Conservation (phyloP, 1,140 invertebrate species). For the Pseudomyrmex flavicornis region DNA sequence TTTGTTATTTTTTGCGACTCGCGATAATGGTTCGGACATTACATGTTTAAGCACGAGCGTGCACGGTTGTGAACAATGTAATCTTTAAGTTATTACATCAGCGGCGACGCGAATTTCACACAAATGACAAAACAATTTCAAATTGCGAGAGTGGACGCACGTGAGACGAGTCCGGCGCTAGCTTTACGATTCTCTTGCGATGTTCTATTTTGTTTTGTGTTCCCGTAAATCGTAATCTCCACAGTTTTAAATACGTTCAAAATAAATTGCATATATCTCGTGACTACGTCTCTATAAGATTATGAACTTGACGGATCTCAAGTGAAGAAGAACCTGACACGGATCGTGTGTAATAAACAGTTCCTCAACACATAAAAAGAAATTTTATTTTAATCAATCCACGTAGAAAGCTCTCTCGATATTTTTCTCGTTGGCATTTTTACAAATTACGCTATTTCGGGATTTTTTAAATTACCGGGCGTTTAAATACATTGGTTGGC, state of each 20-base stretch:
- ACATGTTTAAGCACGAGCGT: too few relatives aligned
- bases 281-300: slow-evolving; percentile 4
- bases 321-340: not conserved
- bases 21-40: too few relatives aligned
- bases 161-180: too few relatives aligned
- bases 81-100: too few relatives aligned
- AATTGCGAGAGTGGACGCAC: too few relatives aligned
- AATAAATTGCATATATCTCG: not conserved
- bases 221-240: not conserved
- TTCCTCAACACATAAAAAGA: slow-evolving; percentile 46
- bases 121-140: too few relatives aligned
- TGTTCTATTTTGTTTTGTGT: not conserved
- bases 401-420: slow-evolving; percentile 43
- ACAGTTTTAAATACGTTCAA: slow-evolving; percentile 5
- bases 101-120: too few relatives aligned
- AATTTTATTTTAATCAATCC: slow-evolving; percentile 52
- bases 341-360: slow-evolving; percentile 11
- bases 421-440: slow-evolving; percentile 5
- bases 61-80: too few relatives aligned
- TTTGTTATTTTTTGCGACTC: too few relatives aligned
- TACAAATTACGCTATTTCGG: slow-evolving; percentile 40
- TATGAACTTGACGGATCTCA: slow-evolving; percentile 7
- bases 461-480: not conserved
- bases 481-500: slow-evolving; percentile 41
- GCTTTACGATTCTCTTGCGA: not conserved